Base-by-base conservation (phyloP, 2,113 vertebrate species). In the Chaetorhynchus papuensis region DNA sequence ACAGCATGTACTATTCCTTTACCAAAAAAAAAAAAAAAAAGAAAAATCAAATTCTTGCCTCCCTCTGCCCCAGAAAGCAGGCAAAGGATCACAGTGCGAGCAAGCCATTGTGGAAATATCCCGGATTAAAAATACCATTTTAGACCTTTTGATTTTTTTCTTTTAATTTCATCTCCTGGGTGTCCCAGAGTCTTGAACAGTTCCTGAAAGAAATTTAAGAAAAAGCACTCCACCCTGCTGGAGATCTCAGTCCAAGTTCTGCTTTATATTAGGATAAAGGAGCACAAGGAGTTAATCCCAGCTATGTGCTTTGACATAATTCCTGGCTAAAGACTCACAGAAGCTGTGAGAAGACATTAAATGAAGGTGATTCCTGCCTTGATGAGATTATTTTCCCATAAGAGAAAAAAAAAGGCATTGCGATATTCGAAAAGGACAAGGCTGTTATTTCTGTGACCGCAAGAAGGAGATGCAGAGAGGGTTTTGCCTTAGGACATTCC, bases 331-430 rank as follows among this genome's bases (percentile, higher is more conserved):
- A 87, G 30, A 13, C 50, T 74, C 61, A 54, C 45, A 89, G 64
- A 75, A 39, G 23, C 66, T 87, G 54, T 63, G 63, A 93, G 82
- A 77, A 88, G 79, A 90, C 50, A 39, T 81, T 90, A 96, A 92
- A 92, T 45, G 65, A 79, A 89, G 81, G 81, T 94, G 71, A 93
- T 93, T 88, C 83, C n/a, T 87, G 71, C 28, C 85, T 78, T 64
- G 52, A 88, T 60, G 56, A 88, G 93, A 78, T 93, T 94, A 92
- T 83, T 93, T 95, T 88, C 71, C 86, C 74, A 26, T 75, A 63
- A 49, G 18, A 1, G 10, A 1, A 13, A 3, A 15, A 17, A 44
- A 50, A n/a, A 66, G 15, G 3, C 37, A 27, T 10, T 4, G 6
- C 33, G 31, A 31, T 68, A 52, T 86, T 68, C 77, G 35, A 57